A percentile compares a stretch with the other conserved stretches of the same genome.
Conservation (phyloP, 2,888 invertebrate species). For the Pristionchus exspectatus region DNA sequence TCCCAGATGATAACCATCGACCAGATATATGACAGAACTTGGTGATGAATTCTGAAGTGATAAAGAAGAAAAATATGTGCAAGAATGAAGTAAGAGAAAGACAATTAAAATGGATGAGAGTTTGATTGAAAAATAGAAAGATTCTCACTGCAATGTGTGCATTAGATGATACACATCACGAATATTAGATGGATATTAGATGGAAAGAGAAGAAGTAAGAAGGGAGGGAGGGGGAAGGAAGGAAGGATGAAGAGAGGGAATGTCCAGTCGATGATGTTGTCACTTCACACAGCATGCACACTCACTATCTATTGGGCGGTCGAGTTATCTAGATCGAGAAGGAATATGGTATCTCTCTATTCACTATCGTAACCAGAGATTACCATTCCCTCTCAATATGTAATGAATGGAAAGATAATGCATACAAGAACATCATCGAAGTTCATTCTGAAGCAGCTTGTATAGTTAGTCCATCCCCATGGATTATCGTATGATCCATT, state of each 20-base stretch:
- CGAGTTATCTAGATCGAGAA: not conserved
- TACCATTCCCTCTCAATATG: not conserved
- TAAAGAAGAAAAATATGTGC: slow-evolving; percentile 53
- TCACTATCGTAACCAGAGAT: not conserved
- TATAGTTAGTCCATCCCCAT: slow-evolving; percentile 74
- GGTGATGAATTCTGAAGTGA: slow-evolving; percentile 66
- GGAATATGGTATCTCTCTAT: not conserved
- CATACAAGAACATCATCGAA: slow-evolving; percentile 70
- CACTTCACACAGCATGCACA: not conserved
- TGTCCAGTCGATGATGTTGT: not conserved
- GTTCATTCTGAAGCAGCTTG: slow-evolving; percentile 70
- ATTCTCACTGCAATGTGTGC: not conserved
- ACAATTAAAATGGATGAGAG: not conserved
- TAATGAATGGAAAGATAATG: not conserved
- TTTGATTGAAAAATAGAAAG: not conserved
- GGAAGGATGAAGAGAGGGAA: not conserved
- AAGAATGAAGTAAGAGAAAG: slow-evolving; percentile 53
- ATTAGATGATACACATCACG: not conserved
- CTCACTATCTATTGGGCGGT: not conserved
- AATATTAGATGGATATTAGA: not conserved
- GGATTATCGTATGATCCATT: slow-evolving; percentile 67
- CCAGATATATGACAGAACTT: slow-evolving; percentile 76
- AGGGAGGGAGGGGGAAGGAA: not conserved
- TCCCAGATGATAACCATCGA: slow-evolving; percentile 69
- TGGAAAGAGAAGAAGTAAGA: slow-evolving; percentile 7